These are phyloP conservation scores for Acanthochromis polyacanthus DNA, from an alignment of 2,113 vertebrate genomes.

Conservation along the genomic window DNA sequence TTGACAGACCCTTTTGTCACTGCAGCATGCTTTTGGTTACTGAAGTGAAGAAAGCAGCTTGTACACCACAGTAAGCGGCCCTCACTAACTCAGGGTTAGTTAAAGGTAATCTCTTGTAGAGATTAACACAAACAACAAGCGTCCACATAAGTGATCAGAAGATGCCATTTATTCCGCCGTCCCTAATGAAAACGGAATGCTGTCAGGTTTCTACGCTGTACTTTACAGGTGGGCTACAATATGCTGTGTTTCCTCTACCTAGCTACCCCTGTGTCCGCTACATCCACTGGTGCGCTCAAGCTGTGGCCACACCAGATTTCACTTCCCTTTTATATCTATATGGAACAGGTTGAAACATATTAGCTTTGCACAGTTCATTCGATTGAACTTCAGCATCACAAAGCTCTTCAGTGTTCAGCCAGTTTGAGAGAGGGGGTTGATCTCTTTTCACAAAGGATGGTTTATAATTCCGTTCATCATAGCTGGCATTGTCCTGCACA, in stretches of 20 bases:
- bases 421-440: background rate
- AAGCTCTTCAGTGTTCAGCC: no score
- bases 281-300: no score
- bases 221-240: no score
- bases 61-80: background rate
- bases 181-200: no score
- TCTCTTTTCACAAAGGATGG: background rate
- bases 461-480: background rate
- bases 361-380: background rate
- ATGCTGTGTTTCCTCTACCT: background rate
- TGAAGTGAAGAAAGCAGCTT: background rate
- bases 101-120: background rate
- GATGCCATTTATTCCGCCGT: no score
- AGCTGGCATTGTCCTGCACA: no score
- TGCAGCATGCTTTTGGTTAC: background rate
- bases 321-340: background rate
- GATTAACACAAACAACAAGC: background rate
- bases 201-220: no score
- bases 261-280: no score
- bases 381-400: background rate
- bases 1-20: conserved; percentile 3
- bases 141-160: no score
- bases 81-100: background rate
- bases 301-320: background rate
- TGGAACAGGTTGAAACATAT: background rate